Base-by-base conservation (phyloP, 2,797 vertebrate species). In the Bryconaethiops microstoma region DNA sequence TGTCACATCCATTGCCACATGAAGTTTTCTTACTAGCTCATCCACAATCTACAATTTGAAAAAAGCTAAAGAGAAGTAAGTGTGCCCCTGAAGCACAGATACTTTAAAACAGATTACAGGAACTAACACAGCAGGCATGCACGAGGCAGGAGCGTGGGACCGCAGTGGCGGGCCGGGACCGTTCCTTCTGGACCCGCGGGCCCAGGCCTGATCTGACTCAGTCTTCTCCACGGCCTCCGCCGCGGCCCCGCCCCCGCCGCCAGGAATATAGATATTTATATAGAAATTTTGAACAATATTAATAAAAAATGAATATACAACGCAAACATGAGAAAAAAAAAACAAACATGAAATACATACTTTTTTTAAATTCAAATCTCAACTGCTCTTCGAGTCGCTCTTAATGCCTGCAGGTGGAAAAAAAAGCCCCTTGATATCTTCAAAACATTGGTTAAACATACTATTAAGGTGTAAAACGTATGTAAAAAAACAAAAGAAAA, bases 41-140 rank as follows among this genome's bases (percentile, higher is more conserved):
- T 91, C 91, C 92, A 95, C 91, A 89, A 92, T 92, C 86, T 90
- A 95, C 90, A 93, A 90, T 92, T 89, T 84, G 72, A 90, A 91
- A 90, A 90, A 89, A 86, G 86, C 87, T 89, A 90, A 80, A 77
- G 82, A 74, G 80, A 88, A 87, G 87, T 88, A 87, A 80, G 79
- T 86, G 90, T 86, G 42, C 85, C 59, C 35, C 72, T 48, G 77
- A 84, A 71, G 76, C 75, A 60, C 86, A 77, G 29, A 84, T 89
- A 85, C 88, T 87, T 84, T 67, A 68, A 85, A 86, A 92, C 87
- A 88, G 85, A 91, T 87, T 83, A 92, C 90, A 91, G 88, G 88
- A 92, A 91, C 91, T 90, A 93, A 92, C 91, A 94, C 92, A 90
- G 89, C 88, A 90, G 90, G 92, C 94, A 94, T 95, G 94, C 94